Evolutionary conservation across 2,888 invertebrate species (phyloP).

Genomic region (Ctenicera cuprea): DNA sequence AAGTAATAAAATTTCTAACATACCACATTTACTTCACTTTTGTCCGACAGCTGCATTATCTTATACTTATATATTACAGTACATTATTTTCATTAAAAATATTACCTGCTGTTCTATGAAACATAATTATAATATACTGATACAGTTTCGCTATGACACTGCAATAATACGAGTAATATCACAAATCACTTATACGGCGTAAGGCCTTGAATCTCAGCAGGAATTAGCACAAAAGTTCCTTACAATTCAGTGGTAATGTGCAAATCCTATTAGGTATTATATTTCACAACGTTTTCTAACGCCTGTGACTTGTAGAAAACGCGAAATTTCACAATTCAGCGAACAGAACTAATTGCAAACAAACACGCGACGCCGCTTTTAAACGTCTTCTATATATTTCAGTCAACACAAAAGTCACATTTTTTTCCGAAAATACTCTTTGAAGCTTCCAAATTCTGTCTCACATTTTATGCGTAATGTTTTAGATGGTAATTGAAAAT

Average conservation of each 20-base stretch:
- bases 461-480: neutral
- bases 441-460: neutral
- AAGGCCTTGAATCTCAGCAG: conserved; percentile 12
- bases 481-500: neutral
- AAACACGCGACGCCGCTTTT: conserved; percentile 38
- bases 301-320: conserved; percentile 37
- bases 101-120: neutral
- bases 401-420: conserved; percentile 22
- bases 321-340: conserved; percentile 41
- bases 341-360: conserved; percentile 40
- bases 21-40: no score
- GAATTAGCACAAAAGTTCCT: conserved; percentile 3
- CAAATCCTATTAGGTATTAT: conserved; percentile 42
- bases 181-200: neutral
- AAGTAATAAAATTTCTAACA: no score
- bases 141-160: neutral
- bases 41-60: neutral
- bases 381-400: conserved; percentile 22
- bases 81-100: neutral
- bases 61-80: neutral
- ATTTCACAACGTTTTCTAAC: conserved; percentile 40
- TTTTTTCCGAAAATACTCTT: neutral
- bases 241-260: conserved; percentile 33
- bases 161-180: neutral
- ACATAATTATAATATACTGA: neutral